Base-by-base conservation (phyloP, 2,797 vertebrate species). In the Decapterus maruadsi region DNA sequence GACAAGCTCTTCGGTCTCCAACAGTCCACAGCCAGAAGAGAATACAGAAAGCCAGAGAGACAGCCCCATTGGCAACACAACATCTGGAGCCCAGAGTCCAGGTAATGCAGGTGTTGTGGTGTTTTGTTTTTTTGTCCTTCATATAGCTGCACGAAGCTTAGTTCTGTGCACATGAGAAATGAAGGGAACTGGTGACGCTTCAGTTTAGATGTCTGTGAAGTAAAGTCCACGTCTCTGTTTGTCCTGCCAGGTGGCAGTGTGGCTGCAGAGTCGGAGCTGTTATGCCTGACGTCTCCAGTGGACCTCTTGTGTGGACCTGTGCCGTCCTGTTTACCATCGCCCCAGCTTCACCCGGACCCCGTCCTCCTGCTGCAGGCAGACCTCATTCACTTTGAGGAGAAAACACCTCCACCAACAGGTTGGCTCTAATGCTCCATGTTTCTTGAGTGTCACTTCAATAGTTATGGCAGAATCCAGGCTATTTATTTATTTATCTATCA, bases 271-370 rank as follows among this genome's bases (percentile, higher is more conserved):
- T 94, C 96, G 0, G 97, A 97, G 85, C 95, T 99, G 8, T 94
- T 97, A 77, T 95, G 88, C 87, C 92, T 98, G 80, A 87, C 91
- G 2, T 93, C 97, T 54, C 96, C 97, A 0, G 84, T 97, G 29
- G 98, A 99, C 93, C 96, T 99, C 46, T 86, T 99, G 82, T 98
- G 98, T 66, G 98, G 96, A 6, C 98, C 98, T 0, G 97, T 98
- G 26, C 98, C 98, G 2, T 99, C 98, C 62, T 98, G 97, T 88
- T 93, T 99, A 14, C 98, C 98, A 0, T 99, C 98, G 16, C 98
- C 98, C 2, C 97, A 98, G 82, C 96, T 99, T 84, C 95, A 95
- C 78, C 98, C 98, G 0, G 96, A 99, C 86, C 97, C 96, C 0
- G 96, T 98, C 29, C 77, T 95, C 71, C 93, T 95, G 6, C 94